Evolutionary conservation across 2,888 invertebrate species (phyloP), one percentile per base, ranked within the genome.

Genomic region (Rhaphigaster nebulosa): DNA sequence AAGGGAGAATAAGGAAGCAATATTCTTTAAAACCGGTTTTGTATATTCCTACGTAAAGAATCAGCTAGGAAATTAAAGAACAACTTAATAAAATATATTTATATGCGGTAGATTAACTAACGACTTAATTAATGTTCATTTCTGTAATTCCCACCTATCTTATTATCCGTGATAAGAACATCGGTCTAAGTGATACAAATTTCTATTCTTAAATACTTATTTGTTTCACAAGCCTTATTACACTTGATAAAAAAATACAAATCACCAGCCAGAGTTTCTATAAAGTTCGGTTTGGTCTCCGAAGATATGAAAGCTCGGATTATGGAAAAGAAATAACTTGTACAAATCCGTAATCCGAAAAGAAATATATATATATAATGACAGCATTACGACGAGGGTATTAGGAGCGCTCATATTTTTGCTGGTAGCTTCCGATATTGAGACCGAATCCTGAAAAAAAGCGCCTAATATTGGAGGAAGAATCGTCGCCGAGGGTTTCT

Each of bases 311-410:
- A 76, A 38, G 34, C 70, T 38, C 12, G 26, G 84, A 45, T 84
- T 84, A 84, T 50, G 38, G 84, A 84, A 84, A 84, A 84, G 84
- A 84, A 84, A 84, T 84, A 41, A 50, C 45, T 84, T 84, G 84
- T 45, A 50, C 41, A 84, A 84, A 84, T 84, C 84, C 84, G 13
- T 84, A 50, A 84, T 84, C 84, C 84, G 45, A 45, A 76, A 84
- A 84, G 84, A 84, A 50, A 50, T 84, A 84, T 80, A 76, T n/a
- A n/a, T 80, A 84, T 84, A 84, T 45, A 84, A 45, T 45, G 45
- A 18, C 38, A 45, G 84, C 45, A 84, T 84, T 84, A 38, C 45
- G 38, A 41, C 38, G 26, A n/a, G n/a, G 45, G 84, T 84, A 84
- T 84, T 45, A 84, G 45, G 45, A 50, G 18, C n/a, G n/a, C 84